Percentiles rank a stretch among this genome's conserved stretches.
Conservation (phyloP, 2,113 vertebrate genomes). For the Lucifuga dentata region DNA sequence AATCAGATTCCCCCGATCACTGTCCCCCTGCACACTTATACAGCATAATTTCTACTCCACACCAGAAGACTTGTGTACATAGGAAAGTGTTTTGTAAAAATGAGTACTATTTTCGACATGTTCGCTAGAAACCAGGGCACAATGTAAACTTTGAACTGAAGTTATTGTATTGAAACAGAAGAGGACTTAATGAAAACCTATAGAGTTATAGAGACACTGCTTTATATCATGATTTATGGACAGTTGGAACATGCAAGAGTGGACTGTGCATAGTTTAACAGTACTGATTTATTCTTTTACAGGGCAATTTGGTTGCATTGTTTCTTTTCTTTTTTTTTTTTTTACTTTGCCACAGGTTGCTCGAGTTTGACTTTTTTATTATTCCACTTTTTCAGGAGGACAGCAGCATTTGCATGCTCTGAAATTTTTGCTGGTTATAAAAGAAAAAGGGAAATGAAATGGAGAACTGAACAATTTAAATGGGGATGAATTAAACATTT, state of each 20-base stretch:
- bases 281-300: conserved; percentile 62
- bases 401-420: conserved; percentile 92
- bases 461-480: conserved; percentile 67
- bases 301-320: conserved; percentile 68
- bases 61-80: conserved; percentile 91
- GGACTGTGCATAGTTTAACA: conserved; percentile 71
- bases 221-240: conserved; percentile 79
- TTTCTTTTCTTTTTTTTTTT: conserved; percentile 42
- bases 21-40: conserved; percentile 52
- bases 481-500: conserved; percentile 50
- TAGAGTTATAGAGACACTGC: conserved; percentile 76
- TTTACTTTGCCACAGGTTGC: conserved; percentile 53
- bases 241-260: conserved; percentile 73
- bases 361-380: conserved; percentile 47
- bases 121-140: conserved; percentile 93
- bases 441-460: conserved; percentile 70
- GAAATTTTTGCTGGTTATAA: conserved; percentile 91
- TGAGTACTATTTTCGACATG: conserved; percentile 99
- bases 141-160: conserved; percentile 88
- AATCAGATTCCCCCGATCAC: conserved; percentile 63
- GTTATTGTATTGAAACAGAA: conserved; percentile 83
- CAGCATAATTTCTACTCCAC: conserved; percentile 85
- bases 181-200: conserved; percentile 75
- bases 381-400: conserved; percentile 66
- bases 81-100: conserved; percentile 97